These are phyloP conservation scores for Microtus oregoni DNA, from an alignment of 2,113 vertebrate genomes.

Conservation along the genomic window DNA sequence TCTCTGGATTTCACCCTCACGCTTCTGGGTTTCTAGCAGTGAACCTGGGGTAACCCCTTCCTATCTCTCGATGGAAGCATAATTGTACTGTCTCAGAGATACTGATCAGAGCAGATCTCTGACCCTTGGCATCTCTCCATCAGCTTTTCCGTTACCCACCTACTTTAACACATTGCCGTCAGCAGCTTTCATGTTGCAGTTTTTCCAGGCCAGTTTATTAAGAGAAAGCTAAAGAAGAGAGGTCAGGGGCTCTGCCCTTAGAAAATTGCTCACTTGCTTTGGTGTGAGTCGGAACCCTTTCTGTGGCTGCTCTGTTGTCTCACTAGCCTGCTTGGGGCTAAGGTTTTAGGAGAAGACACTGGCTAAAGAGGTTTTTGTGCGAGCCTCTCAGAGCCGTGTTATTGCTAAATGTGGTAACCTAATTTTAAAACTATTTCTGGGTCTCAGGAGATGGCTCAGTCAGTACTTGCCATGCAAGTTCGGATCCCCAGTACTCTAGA, in stretches of 20 bases:
- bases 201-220: conserved; percentile 59
- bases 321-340: not conserved
- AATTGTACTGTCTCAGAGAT: not conserved
- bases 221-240: conserved; percentile 47
- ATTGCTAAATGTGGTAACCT: not conserved
- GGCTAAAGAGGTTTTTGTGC: not conserved
- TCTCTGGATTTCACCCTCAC: not conserved
- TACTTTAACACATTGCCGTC: conserved; percentile 31
- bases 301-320: not conserved
- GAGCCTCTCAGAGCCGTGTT: not conserved
- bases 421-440: not conserved
- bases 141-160: not conserved
- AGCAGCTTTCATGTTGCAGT: not conserved
- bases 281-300: conserved; percentile 54
- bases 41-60: not conserved
- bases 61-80: not conserved
- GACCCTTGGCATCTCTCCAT: not conserved
- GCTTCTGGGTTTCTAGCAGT: not conserved
- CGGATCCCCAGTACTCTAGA: not conserved
- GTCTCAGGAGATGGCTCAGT: not conserved
- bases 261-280: conserved; percentile 59
- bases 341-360: conserved; percentile 18
- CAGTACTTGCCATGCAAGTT: not conserved
- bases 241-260: conserved; percentile 24
- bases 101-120: not conserved